A percentile compares a stretch with the other conserved stretches of the same genome.
Evolutionary conservation across 2,888 invertebrate species (phyloP).

Genomic region (Macaria notata): DNA sequence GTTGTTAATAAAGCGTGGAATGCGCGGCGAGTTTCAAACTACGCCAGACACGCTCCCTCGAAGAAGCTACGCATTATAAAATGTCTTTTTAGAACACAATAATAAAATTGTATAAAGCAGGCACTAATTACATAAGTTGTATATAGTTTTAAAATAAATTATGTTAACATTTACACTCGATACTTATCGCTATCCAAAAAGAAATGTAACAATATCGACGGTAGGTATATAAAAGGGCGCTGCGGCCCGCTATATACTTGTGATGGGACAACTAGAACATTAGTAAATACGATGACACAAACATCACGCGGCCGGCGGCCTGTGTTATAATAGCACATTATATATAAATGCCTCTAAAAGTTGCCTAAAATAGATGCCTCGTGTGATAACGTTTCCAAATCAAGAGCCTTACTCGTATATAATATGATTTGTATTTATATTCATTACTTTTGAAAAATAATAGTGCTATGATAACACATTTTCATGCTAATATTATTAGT

Average conservation of each 20-base stretch:
- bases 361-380: slow-evolving; percentile 28
- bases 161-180: slow-evolving; percentile 74
- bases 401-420: slow-evolving; percentile 20
- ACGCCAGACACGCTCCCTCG: slow-evolving; percentile 47
- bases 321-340: slow-evolving; percentile 29
- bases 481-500: slow-evolving; percentile 6
- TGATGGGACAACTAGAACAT: slow-evolving; percentile 61
- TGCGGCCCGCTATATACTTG: slow-evolving; percentile 31
- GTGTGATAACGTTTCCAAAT: slow-evolving; percentile 8
- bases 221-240: slow-evolving; percentile 44
- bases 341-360: slow-evolving; percentile 12
- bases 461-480: slow-evolving; percentile 30
- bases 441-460: slow-evolving; percentile 10
- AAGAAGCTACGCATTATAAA: slow-evolving; percentile 65
- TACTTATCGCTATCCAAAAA: slow-evolving; percentile 67
- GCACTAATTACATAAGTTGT: slow-evolving; percentile 77
- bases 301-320: slow-evolving; percentile 1
- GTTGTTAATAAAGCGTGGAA: slow-evolving; percentile 59
- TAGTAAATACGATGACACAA: slow-evolving; percentile 28
- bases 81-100: slow-evolving; percentile 75
- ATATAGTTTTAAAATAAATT: slow-evolving; percentile 79
- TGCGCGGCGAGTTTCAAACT: slow-evolving; percentile 61
- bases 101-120: slow-evolving; percentile 73
- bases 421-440: neutral
- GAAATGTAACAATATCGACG: slow-evolving; percentile 60